Conservation (phyloP, 1,140 invertebrate genomes). For the Acyrthosiphon pisum region DNA sequence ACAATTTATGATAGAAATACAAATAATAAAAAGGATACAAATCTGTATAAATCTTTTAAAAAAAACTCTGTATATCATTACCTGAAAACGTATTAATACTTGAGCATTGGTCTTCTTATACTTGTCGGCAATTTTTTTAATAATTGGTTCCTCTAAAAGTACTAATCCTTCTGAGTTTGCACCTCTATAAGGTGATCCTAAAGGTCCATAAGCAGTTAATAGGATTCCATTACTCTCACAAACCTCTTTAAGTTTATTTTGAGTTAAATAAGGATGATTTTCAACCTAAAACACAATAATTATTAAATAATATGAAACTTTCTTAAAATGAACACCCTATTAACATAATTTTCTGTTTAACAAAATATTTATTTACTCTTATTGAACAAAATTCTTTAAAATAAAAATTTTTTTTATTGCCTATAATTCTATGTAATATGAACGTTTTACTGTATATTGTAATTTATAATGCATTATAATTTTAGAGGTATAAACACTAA, state of each 20-base stretch:
- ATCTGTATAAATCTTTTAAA: neutral
- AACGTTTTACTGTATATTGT: neutral
- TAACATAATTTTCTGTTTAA: too few relatives aligned
- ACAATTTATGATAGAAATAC: neutral
- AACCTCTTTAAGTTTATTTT: conserved; percentile 77
- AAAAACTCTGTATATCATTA: conserved; percentile 38
- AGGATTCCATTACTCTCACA: conserved; percentile 72
- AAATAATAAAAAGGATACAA: neutral
- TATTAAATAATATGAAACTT: too few relatives aligned
- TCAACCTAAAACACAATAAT: conserved; percentile 71
- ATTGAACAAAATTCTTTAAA: too few relatives aligned
- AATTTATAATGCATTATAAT: neutral
- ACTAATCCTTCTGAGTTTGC: conserved; percentile 68
- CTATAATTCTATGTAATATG: too few relatives aligned
- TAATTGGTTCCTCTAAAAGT: conserved; percentile 70
- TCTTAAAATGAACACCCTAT: too few relatives aligned
- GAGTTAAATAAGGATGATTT: conserved; percentile 84
- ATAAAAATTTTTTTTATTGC: too few relatives aligned
- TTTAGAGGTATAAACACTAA: neutral
- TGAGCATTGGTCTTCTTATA: conserved; percentile 76
- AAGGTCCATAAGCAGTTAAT: conserved; percentile 81
- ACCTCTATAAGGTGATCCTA: conserved; percentile 73
- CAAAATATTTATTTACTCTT: too few relatives aligned
- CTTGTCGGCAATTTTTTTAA: conserved; percentile 73
- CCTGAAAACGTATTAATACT: conserved; percentile 72